Evolutionary conservation across 1,140 invertebrate genomes (phyloP), one percentile per base, ranked within the genome.

Genomic region (Steinernema khuongi): DNA sequence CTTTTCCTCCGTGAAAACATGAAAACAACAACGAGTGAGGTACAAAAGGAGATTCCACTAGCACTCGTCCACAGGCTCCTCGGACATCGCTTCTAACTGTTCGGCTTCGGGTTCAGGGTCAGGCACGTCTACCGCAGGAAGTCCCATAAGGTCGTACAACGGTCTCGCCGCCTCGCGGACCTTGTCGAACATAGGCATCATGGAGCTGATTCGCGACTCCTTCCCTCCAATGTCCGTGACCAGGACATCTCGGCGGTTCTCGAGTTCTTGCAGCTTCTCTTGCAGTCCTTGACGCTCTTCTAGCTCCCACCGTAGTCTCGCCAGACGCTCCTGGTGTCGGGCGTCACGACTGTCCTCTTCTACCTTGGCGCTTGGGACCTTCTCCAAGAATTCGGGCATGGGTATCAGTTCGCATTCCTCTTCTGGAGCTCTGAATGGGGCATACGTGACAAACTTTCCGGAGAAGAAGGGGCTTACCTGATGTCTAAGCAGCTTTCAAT

Each of bases 141-240:
- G 50, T 14, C 50, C 50, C 11, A 60, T 26, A 4, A 60, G 19
- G 4, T 60, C 50, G 26, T 60, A 60, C 11, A 60, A 22, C 19
- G 50, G 50, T 22, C 26, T 60, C 22, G 50, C 50, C 14, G 50
- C 50, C 26, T 60, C 50, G 19, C 50, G 50, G 4, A 60, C 22
- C 19, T 60, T 60, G 4, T 60, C 50, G 50, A 60, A 60, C 11
- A 60, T 60, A 2, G 50, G 50, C 50, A 17, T 60, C 50, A 60
- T 60, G 14, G 50, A 60, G 4, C 14, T 4, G 7, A 60, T 60
- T 17, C 50, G 7, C 11, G 7, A 22, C 19, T 60, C 50, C 26
- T 60, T 60, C 26, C 50, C 50, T 60, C 50, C 50, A 60, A 60
- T 60, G 26, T 60, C 50, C 19, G 50, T 60, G 14, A 60, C 50